Conservation (phyloP, 1,140 invertebrate species). For the Eriosoma lanigerum region DNA sequence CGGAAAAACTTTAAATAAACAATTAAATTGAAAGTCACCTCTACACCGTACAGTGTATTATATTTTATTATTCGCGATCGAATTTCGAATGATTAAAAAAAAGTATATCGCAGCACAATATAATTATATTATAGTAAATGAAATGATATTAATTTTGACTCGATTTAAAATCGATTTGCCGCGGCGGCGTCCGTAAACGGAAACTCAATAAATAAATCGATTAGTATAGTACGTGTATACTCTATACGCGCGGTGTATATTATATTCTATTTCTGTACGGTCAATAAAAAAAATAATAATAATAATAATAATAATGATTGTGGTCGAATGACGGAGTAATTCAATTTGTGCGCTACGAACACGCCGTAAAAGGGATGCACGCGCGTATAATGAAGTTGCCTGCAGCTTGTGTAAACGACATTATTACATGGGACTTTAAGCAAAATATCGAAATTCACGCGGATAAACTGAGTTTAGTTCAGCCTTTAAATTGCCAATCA, state of each 20-base stretch:
- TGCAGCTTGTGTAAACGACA: conserved; percentile 48
- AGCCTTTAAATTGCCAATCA: conserved; percentile 52
- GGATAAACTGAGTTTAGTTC: conserved; percentile 51
- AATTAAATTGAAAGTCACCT: too few species aligned
- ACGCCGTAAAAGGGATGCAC: conserved; percentile 16
- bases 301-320: too few species aligned
- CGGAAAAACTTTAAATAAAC: too few species aligned
- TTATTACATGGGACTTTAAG: conserved; percentile 47
- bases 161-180: neutral
- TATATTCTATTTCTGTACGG: too few species aligned
- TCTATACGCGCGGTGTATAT: too few species aligned
- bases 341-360: conserved; percentile 28
- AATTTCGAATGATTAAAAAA: neutral
- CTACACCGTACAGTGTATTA: too few species aligned
- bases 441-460: conserved; percentile 51
- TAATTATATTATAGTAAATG: too few species aligned
- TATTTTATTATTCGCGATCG: neutral
- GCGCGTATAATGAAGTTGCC: conserved; percentile 38
- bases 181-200: neutral
- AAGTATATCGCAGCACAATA: neutral
- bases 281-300: too few species aligned
- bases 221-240: conserved; percentile 11
- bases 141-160: neutral
- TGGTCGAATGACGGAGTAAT: conserved; percentile 34
- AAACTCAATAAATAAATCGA: conserved; percentile 44